Percentiles rank a stretch among this genome's conserved stretches.
Conservation (phyloP, 2,113 vertebrate genomes). For the Psittacara wagleri region DNA sequence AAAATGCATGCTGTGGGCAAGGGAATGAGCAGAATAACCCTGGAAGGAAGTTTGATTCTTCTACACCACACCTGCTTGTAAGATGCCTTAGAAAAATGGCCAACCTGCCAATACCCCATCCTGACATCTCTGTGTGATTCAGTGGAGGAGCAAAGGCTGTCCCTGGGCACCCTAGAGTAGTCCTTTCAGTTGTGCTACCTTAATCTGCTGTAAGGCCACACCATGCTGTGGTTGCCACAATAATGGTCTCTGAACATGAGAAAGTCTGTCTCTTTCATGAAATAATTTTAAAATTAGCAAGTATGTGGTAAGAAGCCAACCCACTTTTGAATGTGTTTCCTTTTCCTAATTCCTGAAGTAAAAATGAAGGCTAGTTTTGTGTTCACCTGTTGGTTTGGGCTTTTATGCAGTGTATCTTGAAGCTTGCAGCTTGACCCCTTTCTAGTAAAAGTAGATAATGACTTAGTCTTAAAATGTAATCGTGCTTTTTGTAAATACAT, state of each 20-base stretch:
- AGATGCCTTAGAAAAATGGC: background rate
- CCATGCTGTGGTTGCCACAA: fast-evolving
- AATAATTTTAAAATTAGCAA: background rate
- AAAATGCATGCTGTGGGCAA: slow-evolving; percentile 23
- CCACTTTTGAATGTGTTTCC: background rate
- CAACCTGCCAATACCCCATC: fast-evolving
- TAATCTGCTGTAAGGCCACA: background rate
- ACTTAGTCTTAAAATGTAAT: background rate
- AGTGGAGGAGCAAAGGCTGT: background rate
- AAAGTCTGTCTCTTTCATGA: background rate
- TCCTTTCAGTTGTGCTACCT: background rate
- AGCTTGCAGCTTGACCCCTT: background rate
- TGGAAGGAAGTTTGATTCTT: slow-evolving; percentile 16
- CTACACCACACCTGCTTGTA: background rate
- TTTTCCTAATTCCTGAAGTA: background rate
- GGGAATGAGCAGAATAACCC: background rate
- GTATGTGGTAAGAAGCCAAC: background rate
- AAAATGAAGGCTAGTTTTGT: background rate
- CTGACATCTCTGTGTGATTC: background rate
- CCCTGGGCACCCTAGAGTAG: background rate
- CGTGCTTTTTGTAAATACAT: background rate
- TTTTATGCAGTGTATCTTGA: background rate
- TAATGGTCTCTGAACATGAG: background rate
- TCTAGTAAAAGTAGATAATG: background rate
- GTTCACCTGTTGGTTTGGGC: fast-evolving